A percentile compares a stretch with the other conserved stretches of the same genome.
Evolutionary conservation across 2,888 invertebrate species (phyloP).

Genomic region (Lasioglossum zephyrum): DNA sequence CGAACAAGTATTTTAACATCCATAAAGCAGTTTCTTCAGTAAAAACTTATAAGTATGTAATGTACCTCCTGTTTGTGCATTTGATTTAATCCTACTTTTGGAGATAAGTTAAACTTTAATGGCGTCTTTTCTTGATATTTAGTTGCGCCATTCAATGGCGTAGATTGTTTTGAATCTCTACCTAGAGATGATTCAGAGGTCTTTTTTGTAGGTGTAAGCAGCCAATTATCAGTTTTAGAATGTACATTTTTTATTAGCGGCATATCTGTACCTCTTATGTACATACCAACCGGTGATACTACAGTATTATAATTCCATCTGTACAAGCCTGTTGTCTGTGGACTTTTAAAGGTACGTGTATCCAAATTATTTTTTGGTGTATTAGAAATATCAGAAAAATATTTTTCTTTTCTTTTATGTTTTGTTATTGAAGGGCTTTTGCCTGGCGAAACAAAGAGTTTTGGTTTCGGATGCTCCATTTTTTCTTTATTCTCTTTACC

Average conservation of each 20-base stretch:
- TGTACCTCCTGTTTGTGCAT: conserved; percentile 12
- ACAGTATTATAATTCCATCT: conserved; percentile 72
- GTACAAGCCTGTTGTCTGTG: conserved; percentile 60
- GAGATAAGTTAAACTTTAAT: conserved; percentile 38
- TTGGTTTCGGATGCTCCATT: conserved; percentile 14
- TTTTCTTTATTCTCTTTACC: background rate
- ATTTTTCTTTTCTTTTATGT: conserved; percentile 57
- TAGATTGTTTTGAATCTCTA: conserved; percentile 14
- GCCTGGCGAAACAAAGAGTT: conserved; percentile 75
- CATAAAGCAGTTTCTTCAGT: background rate
- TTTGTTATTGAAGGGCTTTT: conserved; percentile 53
- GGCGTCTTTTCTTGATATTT: background rate
- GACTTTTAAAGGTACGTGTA: conserved; percentile 57
- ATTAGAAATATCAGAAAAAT: conserved; percentile 59
- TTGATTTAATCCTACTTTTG: conserved; percentile 14
- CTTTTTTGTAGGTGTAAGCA: conserved; percentile 30
- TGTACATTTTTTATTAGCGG: conserved; percentile 75
- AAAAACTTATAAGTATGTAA: conserved; percentile 2
- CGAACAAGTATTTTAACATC: background rate
- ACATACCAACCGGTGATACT: conserved; percentile 77
- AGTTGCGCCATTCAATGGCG: background rate
- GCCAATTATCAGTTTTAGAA: conserved; percentile 45
- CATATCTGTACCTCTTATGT: conserved; percentile 77
- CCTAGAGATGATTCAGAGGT: background rate
- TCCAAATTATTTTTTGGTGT: conserved; percentile 7